Evolutionary conservation across 1,140 invertebrate genomes (phyloP).

Genomic region (Kradibia gibbosae): DNA sequence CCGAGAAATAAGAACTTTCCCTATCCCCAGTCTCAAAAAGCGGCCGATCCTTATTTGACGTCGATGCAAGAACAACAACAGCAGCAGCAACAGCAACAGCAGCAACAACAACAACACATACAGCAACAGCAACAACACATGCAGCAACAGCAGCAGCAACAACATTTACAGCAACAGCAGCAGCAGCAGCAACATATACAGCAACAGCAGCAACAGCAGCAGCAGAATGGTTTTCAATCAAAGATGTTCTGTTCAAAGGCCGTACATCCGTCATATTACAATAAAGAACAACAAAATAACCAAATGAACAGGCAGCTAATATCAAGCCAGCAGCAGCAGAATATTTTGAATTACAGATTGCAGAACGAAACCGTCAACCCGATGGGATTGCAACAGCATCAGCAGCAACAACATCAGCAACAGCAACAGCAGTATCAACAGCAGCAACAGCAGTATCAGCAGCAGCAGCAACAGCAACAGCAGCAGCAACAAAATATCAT

Average conservation of each 20-base stretch:
- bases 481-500: slow-evolving; percentile 35
- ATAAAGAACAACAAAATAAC: slow-evolving; percentile 69
- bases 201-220: slow-evolving; percentile 62
- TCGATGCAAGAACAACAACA: slow-evolving; percentile 64
- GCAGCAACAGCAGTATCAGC: no score
- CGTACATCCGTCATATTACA: slow-evolving; percentile 63
- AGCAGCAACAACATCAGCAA: no score
- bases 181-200: no score
- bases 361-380: slow-evolving; percentile 56
- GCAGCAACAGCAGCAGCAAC: no score
- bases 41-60: slow-evolving; percentile 65
- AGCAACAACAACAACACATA: no score
- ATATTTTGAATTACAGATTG: slow-evolving; percentile 61
- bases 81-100: no score
- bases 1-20: slow-evolving; percentile 63
- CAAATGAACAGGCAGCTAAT: slow-evolving; percentile 67
- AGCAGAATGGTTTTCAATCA: slow-evolving; percentile 58
- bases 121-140: no score
- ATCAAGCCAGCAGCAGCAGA: slow-evolving; percentile 56
- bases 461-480: no score
- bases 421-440: no score
- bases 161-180: no score
- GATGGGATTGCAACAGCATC: slow-evolving; percentile 26
- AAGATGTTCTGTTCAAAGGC: slow-evolving; percentile 58
- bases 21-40: slow-evolving; percentile 63